Evolutionary conservation across 92 coral and sea anemone species (phyloP).

Genomic region (Palythoa grandiflora): DNA sequence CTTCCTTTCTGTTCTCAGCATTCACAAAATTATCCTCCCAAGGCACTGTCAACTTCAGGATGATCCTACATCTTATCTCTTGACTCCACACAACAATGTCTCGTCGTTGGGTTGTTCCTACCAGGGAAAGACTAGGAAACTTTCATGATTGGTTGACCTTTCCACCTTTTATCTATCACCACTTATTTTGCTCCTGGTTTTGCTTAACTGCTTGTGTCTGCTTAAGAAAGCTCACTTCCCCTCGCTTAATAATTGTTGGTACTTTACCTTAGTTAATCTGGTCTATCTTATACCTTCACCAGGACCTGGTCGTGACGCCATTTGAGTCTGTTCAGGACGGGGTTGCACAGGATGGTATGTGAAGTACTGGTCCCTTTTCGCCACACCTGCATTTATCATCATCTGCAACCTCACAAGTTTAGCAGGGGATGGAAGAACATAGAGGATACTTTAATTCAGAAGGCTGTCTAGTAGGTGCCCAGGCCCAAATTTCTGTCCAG

Average conservation of each 20-base stretch:
- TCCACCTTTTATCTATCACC: slow-evolving; percentile 19
- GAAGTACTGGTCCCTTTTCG: no score
- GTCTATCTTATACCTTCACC: neutral
- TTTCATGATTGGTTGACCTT: slow-evolving; percentile 24
- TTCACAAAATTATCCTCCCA: slow-evolving; percentile 40
- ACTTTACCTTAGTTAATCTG: neutral
- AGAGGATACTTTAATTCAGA: no score
- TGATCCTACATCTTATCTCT: slow-evolving; percentile 8
- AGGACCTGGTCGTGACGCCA: slow-evolving; percentile 5
- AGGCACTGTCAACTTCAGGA: slow-evolving; percentile 35
- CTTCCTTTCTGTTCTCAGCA: slow-evolving; percentile 33
- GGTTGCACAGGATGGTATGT: no score
- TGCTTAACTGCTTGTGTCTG: neutral
- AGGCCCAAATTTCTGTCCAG: no score
- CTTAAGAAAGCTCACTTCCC: neutral
- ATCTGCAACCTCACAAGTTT: no score
- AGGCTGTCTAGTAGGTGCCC: no score
- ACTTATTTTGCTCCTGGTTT: neutral
- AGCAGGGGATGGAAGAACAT: no score
- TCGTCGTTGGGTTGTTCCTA: slow-evolving; percentile 24
- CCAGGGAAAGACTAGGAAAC: slow-evolving; percentile 24
- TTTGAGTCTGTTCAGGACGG: no score
- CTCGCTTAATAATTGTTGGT: neutral
- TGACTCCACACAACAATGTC: slow-evolving; percentile 40
- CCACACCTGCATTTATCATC: no score